Conservation (phyloP, 2,797 vertebrate genomes). For the Eospalax fontanierii region DNA sequence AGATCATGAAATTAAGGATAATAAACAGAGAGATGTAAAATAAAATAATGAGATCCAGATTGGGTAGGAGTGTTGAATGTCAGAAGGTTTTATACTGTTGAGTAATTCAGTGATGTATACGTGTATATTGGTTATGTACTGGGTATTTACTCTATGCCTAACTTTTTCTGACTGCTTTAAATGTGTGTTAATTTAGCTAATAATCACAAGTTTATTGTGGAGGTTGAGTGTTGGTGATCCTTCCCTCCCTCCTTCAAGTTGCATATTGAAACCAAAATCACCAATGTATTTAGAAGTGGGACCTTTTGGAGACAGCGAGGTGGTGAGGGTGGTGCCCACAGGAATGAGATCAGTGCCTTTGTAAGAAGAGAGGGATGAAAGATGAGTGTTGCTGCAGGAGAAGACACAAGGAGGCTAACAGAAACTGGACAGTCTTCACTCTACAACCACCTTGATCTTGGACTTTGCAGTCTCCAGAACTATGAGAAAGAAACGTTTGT, state of each 20-base stretch:
- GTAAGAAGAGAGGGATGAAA: background rate
- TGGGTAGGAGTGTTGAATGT: background rate
- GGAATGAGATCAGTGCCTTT: background rate
- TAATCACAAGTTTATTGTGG: background rate
- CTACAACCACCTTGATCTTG: background rate
- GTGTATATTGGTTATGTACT: background rate
- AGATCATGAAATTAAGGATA: constrained; percentile 24
- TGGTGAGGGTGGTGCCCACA: background rate
- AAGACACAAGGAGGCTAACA: background rate
- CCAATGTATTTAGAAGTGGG: background rate
- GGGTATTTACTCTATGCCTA: background rate
- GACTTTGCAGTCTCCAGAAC: background rate
- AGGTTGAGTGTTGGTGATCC: background rate
- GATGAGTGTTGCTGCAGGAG: no score
- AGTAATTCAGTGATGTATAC: constrained; percentile 14
- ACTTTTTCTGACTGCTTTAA: background rate
- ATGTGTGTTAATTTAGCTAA: constrained; percentile 19
- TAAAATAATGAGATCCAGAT: background rate
- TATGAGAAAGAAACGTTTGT: background rate
- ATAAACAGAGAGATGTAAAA: background rate
- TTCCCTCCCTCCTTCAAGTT: background rate
- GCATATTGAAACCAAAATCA: background rate
- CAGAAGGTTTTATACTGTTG: constrained; percentile 33
- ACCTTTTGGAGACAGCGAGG: no score
- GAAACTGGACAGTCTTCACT: background rate